These are phyloP conservation scores for Cryptotermes secundus DNA, from an alignment of 1,140 invertebrate species.

Conservation along the genomic window DNA sequence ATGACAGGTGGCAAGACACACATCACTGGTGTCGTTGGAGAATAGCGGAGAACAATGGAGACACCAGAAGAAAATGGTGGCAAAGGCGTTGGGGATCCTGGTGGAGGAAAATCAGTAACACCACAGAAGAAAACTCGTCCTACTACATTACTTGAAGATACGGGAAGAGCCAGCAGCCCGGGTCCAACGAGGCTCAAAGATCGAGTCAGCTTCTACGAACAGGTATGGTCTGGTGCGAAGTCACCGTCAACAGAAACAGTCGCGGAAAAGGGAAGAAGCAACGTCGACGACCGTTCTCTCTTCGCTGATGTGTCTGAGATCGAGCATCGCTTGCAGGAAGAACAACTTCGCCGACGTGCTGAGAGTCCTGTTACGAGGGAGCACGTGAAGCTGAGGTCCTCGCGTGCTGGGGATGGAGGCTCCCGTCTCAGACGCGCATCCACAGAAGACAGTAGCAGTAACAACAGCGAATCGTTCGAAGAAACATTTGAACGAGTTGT, in stretches of 20 bases:
- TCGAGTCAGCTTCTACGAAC: slow-evolving; percentile 74
- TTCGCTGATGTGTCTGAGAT: slow-evolving; percentile 59
- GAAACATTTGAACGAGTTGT: slow-evolving; percentile 57
- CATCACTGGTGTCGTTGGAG: slow-evolving; percentile 34
- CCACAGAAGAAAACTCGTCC: neutral
- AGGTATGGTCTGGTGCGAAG: slow-evolving; percentile 62
- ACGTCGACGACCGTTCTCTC: slow-evolving; percentile 43
- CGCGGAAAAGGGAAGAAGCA: slow-evolving; percentile 45
- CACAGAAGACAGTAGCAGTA: slow-evolving; percentile 42
- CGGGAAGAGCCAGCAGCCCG: slow-evolving; percentile 42
- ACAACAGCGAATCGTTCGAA: slow-evolving; percentile 50
- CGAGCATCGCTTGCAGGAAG: slow-evolving; percentile 57
- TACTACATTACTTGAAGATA: neutral
- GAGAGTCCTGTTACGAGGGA: slow-evolving; percentile 55
- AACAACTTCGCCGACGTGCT: slow-evolving; percentile 54
- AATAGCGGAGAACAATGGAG: slow-evolving; percentile 34
- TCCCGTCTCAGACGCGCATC: neutral
- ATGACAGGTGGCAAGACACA: neutral
- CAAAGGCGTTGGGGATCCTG: slow-evolving; percentile 40
- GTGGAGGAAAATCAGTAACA: slow-evolving; percentile 31
- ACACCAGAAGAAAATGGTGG: slow-evolving; percentile 31
- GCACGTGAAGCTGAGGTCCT: slow-evolving; percentile 55
- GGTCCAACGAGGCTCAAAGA: slow-evolving; percentile 61
- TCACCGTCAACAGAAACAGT: slow-evolving; percentile 37
- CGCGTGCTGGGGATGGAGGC: slow-evolving; percentile 41